These are phyloP conservation scores for Chloroceryle aenea DNA, from an alignment of 2,113 vertebrate species.

Conservation along the genomic window DNA sequence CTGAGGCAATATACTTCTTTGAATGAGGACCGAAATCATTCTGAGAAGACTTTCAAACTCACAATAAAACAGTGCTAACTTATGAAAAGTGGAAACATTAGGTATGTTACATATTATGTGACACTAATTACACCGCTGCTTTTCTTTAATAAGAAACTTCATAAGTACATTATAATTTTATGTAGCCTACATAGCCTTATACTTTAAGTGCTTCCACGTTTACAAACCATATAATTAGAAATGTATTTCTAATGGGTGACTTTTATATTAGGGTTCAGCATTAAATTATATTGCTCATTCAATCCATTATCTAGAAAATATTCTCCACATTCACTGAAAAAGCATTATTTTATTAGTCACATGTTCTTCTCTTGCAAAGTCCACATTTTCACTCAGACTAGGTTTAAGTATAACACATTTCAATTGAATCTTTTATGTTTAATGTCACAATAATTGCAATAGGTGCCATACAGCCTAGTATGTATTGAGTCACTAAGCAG, in stretches of 20 bases:
- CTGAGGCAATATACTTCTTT: neutral
- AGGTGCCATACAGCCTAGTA: neutral
- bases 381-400: neutral
- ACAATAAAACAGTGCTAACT: neutral
- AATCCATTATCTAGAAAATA: conserved; percentile 16
- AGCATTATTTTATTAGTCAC: conserved; percentile 14
- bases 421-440: neutral
- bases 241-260: conserved; percentile 6
- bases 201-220: conserved; percentile 4
- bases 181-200: neutral
- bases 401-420: neutral
- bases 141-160: conserved; percentile 14
- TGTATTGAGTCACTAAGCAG: neutral
- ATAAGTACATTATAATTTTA: conserved; percentile 32
- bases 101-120: neutral
- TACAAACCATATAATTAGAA: conserved; percentile 43
- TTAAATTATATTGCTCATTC: conserved; percentile 22
- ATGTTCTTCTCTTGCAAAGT: neutral
- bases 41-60: neutral
- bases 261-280: conserved; percentile 14
- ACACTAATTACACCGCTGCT: neutral
- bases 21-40: neutral
- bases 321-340: neutral
- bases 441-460: neutral
- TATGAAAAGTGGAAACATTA: neutral